Conservation (phyloP, 2,113 vertebrate species). For the Archilochus colubris region DNA sequence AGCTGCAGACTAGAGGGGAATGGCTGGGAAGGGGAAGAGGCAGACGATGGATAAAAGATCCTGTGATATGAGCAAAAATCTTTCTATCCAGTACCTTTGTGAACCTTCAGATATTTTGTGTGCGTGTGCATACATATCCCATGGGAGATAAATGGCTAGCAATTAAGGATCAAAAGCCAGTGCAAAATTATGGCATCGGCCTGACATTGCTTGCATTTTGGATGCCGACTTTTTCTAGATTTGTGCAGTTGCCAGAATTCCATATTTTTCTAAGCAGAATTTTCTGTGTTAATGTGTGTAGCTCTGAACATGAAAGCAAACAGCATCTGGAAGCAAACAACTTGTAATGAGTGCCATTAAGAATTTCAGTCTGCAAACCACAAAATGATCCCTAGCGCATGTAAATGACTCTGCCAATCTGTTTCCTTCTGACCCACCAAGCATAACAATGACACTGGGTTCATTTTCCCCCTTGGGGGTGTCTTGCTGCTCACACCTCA, state of each 20-base stretch:
- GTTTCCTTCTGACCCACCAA: neutral
- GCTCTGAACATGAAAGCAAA: slow-evolving; percentile 16
- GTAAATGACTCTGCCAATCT: slow-evolving; percentile 14
- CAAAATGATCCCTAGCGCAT: neutral
- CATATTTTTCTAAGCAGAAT: neutral
- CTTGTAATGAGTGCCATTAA: neutral
- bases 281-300: neutral
- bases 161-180: neutral
- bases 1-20: neutral
- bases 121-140: neutral
- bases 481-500: neutral
- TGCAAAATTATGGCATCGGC: neutral
- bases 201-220: neutral
- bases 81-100: neutral
- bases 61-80: neutral
- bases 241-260: neutral
- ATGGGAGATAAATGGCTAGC: neutral
- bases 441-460: neutral
- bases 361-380: slow-evolving; percentile 19
- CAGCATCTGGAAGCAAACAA: slow-evolving; percentile 37
- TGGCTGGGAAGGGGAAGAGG: neutral
- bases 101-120: neutral
- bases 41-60: neutral
- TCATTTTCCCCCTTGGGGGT: neutral
- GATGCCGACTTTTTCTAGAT: neutral